Conservation (phyloP, 92 coral and sea anemone genomes). For the Epizoanthus stellaris region DNA sequence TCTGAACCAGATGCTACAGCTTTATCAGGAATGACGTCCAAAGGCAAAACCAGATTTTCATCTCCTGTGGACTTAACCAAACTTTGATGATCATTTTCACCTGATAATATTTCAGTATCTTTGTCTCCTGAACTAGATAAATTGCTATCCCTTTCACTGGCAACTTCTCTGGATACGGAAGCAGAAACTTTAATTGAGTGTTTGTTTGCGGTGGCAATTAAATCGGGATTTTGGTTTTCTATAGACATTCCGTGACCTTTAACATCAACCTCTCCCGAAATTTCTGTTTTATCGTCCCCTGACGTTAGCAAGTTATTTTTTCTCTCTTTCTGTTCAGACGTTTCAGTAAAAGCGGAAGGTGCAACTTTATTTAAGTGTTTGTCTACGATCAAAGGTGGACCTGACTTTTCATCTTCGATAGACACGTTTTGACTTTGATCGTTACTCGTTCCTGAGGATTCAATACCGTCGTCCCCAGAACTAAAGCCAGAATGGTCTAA, state of each 20-base stretch:
- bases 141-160: neutral
- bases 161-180: neutral
- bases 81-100: neutral
- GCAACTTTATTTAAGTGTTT: conserved; percentile 14
- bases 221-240: neutral
- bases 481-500: neutral
- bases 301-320: conserved; percentile 10
- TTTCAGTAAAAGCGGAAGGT: neutral
- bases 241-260: neutral
- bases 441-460: neutral
- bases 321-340: neutral
- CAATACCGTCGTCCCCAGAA: neutral
- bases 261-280: neutral
- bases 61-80: neutral
- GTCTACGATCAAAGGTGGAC: conserved; percentile 8
- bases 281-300: conserved; percentile 5
- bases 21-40: neutral
- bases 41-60: neutral
- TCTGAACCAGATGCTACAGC: neutral
- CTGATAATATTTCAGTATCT: neutral
- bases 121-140: conserved; percentile 21
- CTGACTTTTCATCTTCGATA: neutral
- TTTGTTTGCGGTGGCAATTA: neutral
- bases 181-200: neutral
- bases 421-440: too few species aligned